Base-by-base conservation (phyloP, 2,888 invertebrate species). In the Euspilapteryx auroguttella region DNA sequence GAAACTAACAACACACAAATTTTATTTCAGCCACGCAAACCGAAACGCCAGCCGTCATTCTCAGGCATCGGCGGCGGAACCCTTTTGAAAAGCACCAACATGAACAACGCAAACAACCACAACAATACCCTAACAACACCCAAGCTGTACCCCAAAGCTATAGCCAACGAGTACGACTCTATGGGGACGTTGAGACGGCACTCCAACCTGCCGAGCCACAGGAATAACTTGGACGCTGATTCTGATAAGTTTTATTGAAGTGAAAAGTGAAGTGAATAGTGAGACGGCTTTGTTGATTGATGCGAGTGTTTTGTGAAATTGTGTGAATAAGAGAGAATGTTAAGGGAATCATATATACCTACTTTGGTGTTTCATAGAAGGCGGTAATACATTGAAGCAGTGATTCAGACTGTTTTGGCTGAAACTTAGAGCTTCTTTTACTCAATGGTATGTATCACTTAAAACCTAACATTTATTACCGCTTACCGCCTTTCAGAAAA, bases 101-200 rank as follows among this genome's bases (percentile, higher is more conserved):
- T 81, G 15, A 62, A 69, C 1, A 82, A 82, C 41, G 79, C 80
- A 7, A 82, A 82, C 43, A 81, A 82, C 47, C 82, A 84, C 40
- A 79, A 78, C 40, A 79, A 69, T 0, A 47, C 73, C 0, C 57
- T 76, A 12, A 76, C 80, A 1, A 82, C 82, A 1, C 87, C 81
- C 27, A 87, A 82, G 52, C 64, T 81, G 29, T 87, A 85, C 49
- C 82, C 81, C 17, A 89, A 85, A 56, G 84, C 79, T 34, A 80
- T 81, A 44, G 80, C 78, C 25, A 87, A 87, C 34, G 90, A 91
- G 38, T 89, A 87, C 47, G 89, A 90, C 47, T 57, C 73, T 0
- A 83, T 86, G 28, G 85, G 87, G 10, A 89, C 89, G 0, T 56
- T 89, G 21, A 82, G 87, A 40, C 68, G 89, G 27, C 88, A 89